A percentile compares a stretch with the other conserved stretches of the same genome.
Evolutionary conservation across 2,113 vertebrate species (phyloP).

Genomic region (Papio anubis): DNA sequence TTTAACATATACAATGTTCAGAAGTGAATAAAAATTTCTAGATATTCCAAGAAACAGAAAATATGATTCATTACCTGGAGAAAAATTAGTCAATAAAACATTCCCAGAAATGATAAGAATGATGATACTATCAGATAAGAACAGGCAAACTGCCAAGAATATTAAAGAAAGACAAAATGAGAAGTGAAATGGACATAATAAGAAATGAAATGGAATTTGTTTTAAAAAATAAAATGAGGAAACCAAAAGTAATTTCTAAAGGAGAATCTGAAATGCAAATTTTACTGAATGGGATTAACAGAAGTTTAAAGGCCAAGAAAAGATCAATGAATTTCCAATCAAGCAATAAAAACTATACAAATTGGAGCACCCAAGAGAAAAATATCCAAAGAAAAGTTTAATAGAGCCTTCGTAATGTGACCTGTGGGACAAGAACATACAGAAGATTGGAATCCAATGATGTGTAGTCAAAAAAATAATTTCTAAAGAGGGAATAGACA

Average conservation of each 20-base stretch:
- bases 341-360: not conserved
- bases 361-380: not conserved
- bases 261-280: not conserved
- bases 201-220: not conserved
- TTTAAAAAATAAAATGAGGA: not conserved
- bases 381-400: not conserved
- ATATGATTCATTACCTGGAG: not conserved
- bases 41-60: not conserved
- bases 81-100: not conserved
- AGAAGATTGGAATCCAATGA: not conserved
- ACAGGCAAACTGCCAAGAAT: not conserved
- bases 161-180: not conserved
- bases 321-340: not conserved
- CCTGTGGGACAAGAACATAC: not conserved
- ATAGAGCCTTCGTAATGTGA: not conserved
- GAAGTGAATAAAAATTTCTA: not conserved
- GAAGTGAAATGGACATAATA: not conserved
- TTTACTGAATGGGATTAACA: not conserved
- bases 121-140: not conserved
- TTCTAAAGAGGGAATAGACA: not conserved
- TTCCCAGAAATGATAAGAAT: not conserved
- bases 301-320: not conserved
- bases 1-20: not conserved
- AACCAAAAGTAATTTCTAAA: not conserved
- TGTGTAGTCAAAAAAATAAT: not conserved